A percentile compares a stretch with the other conserved stretches of the same genome.
Evolutionary conservation across 2,113 vertebrate species (phyloP).

Genomic region (Rhinogobius similis): DNA sequence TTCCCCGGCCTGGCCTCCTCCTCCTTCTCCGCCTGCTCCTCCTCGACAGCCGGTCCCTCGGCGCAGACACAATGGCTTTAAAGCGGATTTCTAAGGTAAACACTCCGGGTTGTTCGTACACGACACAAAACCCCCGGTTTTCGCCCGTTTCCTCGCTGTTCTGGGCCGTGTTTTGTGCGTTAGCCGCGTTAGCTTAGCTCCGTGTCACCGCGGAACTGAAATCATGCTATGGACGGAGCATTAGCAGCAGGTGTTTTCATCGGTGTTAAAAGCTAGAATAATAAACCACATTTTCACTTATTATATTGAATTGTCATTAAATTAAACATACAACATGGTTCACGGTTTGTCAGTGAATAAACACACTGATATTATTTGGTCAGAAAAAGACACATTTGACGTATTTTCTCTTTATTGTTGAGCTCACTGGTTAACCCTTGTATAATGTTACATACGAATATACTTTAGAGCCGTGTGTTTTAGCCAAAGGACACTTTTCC

Average conservation of each 20-base stretch:
- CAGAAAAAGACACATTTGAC: not conserved
- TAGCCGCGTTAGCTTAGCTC: slow-evolving; percentile 5
- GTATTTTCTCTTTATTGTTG: not conserved
- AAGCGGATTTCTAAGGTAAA: slow-evolving; percentile 81
- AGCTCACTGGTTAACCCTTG: too few relatives aligned
- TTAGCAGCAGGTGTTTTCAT: slow-evolving; percentile 5
- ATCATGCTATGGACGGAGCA: not conserved
- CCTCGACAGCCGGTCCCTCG: slow-evolving; percentile 48
- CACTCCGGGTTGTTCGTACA: too few relatives aligned
- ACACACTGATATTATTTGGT: not conserved
- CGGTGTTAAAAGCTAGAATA: not conserved
- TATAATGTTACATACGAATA: too few relatives aligned
- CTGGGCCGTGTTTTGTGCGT: not conserved
- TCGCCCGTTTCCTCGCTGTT: not conserved
- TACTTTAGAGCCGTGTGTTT: too few relatives aligned
- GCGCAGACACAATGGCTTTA: slow-evolving; percentile 72
- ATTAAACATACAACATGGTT: not conserved
- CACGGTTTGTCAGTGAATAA: not conserved
- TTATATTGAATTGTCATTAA: not conserved
- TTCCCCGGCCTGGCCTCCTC: slow-evolving; percentile 44
- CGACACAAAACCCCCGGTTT: not conserved
- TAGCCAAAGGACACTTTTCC: too few relatives aligned
- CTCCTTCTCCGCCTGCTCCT: slow-evolving; percentile 32
- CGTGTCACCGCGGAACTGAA: not conserved
- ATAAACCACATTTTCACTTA: not conserved